Conservation (phyloP, 2,888 invertebrate genomes). For the Ecliptopera silaceata region DNA sequence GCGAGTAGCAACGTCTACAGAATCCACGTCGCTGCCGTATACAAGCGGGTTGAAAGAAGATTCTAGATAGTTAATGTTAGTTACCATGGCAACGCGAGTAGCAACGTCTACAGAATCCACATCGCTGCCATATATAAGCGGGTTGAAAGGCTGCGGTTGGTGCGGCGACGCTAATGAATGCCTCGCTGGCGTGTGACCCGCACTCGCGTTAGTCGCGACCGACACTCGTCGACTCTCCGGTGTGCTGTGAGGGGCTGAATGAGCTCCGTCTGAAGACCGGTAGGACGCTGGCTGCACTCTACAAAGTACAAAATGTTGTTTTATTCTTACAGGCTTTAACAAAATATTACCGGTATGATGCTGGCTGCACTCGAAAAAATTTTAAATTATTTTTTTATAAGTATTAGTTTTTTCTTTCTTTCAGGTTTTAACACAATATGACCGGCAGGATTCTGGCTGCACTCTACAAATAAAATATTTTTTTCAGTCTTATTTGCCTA, state of each 20-base stretch:
- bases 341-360: no score
- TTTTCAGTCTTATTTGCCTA: no score
- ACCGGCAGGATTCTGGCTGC: no score
- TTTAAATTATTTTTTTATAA: no score
- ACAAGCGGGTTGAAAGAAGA: no score
- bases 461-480: no score
- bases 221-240: slow-evolving; percentile 75
- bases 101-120: slow-evolving; percentile 99
- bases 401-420: no score
- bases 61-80: not conserved
- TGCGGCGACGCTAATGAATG: slow-evolving; percentile 73
- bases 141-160: slow-evolving; percentile 86
- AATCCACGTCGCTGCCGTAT: no score
- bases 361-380: no score
- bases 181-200: slow-evolving; percentile 67
- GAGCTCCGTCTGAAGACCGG: slow-evolving; percentile 54
- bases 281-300: slow-evolving; percentile 66
- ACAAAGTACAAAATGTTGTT: not conserved
- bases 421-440: no score
- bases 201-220: slow-evolving; percentile 50
- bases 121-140: slow-evolving; percentile 96
- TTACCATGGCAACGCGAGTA: slow-evolving; percentile 89
- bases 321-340: no score
- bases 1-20: no score
- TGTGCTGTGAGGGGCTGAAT: slow-evolving; percentile 65